These are phyloP conservation scores for Drosophila lacicola DNA, from an alignment of 2,888 invertebrate genomes.

Conservation along the genomic window DNA sequence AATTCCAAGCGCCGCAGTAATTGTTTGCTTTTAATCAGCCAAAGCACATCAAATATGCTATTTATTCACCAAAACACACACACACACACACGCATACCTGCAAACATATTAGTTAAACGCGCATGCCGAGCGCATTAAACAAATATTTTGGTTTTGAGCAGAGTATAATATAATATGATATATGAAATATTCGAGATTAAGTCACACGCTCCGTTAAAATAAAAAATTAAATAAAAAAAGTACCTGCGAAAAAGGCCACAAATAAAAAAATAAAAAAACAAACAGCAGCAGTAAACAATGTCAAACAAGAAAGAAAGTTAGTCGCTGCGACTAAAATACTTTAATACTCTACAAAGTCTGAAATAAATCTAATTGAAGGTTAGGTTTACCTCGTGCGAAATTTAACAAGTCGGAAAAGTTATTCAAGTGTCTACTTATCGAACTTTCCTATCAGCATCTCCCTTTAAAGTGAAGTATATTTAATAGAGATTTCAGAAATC, in stretches of 20 bases:
- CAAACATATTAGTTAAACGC: constrained; percentile 18
- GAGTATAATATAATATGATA: constrained; percentile 35
- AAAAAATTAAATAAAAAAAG: constrained; percentile 17
- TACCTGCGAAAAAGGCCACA: constrained; percentile 24
- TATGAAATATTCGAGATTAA: constrained; percentile 59
- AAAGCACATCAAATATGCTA: constrained; percentile 66
- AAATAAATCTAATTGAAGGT: too few relatives aligned
- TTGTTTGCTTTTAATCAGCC: constrained; percentile 75
- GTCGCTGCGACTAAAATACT: background rate
- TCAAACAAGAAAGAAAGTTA: constrained; percentile 17
- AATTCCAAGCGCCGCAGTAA: constrained; percentile 26
- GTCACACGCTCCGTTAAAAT: constrained; percentile 53
- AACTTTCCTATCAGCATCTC: too few relatives aligned
- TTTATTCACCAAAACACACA: constrained; percentile 42
- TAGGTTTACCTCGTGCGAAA: background rate
- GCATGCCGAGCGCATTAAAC: constrained; percentile 39
- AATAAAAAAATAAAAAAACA: constrained; percentile 4
- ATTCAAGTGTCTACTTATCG: too few relatives aligned
- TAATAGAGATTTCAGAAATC: too few relatives aligned
- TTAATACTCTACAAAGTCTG: constrained; percentile 9
- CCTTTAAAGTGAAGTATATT: too few relatives aligned
- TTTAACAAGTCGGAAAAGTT: background rate
- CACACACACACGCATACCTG: constrained; percentile 11
- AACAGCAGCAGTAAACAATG: constrained; percentile 1
- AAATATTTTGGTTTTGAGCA: constrained; percentile 53